Evolutionary conservation across 35 echinoderm and acorn worm species (phyloP), one percentile per base, ranked within the genome.

Genomic region (Ophioderma brevispina): DNA sequence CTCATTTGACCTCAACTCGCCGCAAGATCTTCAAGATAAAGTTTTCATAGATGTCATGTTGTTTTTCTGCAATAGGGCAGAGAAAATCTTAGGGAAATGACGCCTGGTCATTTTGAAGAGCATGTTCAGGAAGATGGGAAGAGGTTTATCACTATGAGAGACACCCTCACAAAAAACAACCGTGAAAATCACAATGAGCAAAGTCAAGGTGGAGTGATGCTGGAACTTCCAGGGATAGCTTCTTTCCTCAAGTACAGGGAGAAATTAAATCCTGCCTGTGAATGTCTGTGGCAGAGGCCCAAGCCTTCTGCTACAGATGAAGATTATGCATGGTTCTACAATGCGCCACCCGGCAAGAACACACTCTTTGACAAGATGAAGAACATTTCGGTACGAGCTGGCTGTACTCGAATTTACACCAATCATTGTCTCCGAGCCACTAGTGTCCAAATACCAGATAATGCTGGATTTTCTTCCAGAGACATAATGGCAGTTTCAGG

Each of bases 1-100:
- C n/a, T n/a, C n/a, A n/a, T n/a, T n/a, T n/a, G n/a, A n/a, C n/a
- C n/a, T n/a, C n/a, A n/a, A n/a, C n/a, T n/a, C n/a, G n/a, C n/a
- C n/a, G n/a, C n/a, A n/a, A n/a, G n/a, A n/a, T n/a, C 82, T 86
- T 31, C 90, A 86, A 40, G 86, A 92, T 52, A 92, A 86, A 80
- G 90, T 86, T 25, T 86, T 92, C 46, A 43, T 92, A 77, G 82
- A 86, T 40, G 77, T 86, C 15, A 91, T 76, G 89, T 38, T 91
- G 18, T 80, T 77, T 84, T 63, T 91, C n/a, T 91, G 89, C 56
- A 91, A 92, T 78, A 43, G 90, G 28, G 82, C 36, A 38, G 90
- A n/a, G 82, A 78, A 55, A 91, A 91, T 80, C 38, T 91, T 3
- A 0, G 82, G 30, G 64, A 85, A 37, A 75, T 91, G 41, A n/a